Evolutionary conservation across 1,140 invertebrate genomes (phyloP).

Genomic region (Aporrectodea caliginosa): DNA sequence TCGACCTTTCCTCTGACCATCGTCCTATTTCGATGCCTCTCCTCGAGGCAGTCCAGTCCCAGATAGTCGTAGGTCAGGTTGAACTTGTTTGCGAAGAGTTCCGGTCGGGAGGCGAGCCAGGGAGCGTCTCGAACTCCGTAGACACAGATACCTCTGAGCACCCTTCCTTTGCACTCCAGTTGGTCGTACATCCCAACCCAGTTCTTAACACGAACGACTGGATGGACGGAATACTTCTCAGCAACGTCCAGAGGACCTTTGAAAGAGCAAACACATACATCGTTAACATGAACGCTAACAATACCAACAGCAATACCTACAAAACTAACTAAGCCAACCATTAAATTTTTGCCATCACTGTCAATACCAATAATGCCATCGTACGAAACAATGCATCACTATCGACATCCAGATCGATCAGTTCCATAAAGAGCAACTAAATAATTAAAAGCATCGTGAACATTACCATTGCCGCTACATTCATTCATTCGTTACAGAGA

Average conservation of each 20-base stretch:
- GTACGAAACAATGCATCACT: no score
- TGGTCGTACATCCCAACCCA: slow-evolving; percentile 29
- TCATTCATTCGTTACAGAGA: no score
- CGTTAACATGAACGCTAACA: background rate
- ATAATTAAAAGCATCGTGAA: no score
- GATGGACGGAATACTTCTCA: slow-evolving; percentile 31
- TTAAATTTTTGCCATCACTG: no score
- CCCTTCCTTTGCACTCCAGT: slow-evolving; percentile 16
- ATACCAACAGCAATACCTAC: no score
- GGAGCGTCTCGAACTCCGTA: slow-evolving; percentile 39
- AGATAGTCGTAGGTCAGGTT: slow-evolving; percentile 41
- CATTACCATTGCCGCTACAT: no score
- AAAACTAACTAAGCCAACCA: no score
- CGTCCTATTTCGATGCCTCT: slow-evolving; percentile 29
- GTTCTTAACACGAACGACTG: slow-evolving; percentile 27
- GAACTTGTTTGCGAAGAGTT: slow-evolving; percentile 53
- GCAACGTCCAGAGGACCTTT: slow-evolving; percentile 24
- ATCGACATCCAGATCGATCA: no score
- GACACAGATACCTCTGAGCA: slow-evolving; percentile 31
- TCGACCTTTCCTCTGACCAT: background rate
- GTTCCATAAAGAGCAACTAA: no score
- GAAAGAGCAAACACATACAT: slow-evolving; percentile 9
- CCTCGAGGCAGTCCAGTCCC: slow-evolving; percentile 32
- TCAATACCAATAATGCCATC: no score
- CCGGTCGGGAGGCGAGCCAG: slow-evolving; percentile 32